Evolutionary conservation across 2,113 vertebrate genomes (phyloP), one percentile per base, ranked within the genome.

Genomic region (Sinocyclocheilus anshuiensis): DNA sequence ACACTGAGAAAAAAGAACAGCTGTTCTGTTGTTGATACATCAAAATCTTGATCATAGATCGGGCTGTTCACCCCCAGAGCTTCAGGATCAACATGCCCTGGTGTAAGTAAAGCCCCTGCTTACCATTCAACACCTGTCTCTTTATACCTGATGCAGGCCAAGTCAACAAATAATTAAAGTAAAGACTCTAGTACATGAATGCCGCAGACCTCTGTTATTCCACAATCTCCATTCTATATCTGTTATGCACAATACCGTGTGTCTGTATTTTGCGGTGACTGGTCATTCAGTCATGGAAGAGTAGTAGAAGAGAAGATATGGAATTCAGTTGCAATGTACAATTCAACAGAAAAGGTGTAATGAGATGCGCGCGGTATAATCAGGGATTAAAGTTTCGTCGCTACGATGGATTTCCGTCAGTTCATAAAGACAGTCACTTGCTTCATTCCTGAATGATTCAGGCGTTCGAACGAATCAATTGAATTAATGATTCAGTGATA

Each of bases 111-210:
- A 79, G 50, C 77, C 16, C 20, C 55, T 87, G 42, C 36, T 84
- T 67, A 33, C 42, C 55, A 76, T 87, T 80, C 82, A 63, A 61
- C 53, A 45, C 78, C 26, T 63, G 67, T 79, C 15, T 55, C 42
- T 63, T 36, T 69, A 67, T 75, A 71, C 45, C 50, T 79, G 75
- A 71, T 78, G 26, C 76, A 63, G 76, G 15, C 39, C 65, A 39
- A 53, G 78, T 72, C 33, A 84, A 63, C 63, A 79, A 80, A 84
- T 71, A 78, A 59, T 79, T 36, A 79, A 84, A 36, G 16, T 22
- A 74, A 77, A 79, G 29, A 29, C 81, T 55, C 75, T 63, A 74
- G 75, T 76, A 84, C 53, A 29, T 87, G 81, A 84, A 82, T 61
- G 67, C 10, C 16, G 76, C 20, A 72, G 42, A 81, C 53, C 65